Conservation (phyloP, 53 echinoderm and acorn worm species). For the Hippasteria phrygiana region DNA sequence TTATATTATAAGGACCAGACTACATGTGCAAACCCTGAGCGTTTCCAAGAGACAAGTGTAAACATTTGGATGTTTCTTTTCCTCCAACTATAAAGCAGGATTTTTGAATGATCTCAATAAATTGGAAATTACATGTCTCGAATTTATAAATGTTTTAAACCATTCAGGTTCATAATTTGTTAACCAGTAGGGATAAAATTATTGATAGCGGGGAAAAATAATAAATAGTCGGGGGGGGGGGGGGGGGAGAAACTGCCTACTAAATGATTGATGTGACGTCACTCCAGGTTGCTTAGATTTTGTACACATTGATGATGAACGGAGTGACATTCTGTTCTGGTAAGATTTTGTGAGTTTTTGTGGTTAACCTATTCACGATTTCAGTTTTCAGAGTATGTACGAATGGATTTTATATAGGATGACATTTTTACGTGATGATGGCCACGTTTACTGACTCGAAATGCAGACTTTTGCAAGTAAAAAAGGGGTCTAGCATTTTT, state of each 20-base stretch:
- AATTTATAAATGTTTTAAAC: no score
- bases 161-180: no score
- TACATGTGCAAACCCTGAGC: conserved; percentile 29
- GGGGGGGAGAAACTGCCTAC: background rate
- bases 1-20: conserved; percentile 13
- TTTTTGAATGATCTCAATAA: background rate
- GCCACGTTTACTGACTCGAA: no score
- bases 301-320: background rate
- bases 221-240: no score
- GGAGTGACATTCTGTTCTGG: background rate
- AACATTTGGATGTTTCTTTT: conserved; percentile 20
- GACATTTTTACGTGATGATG: background rate
- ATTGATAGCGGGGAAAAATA: background rate
- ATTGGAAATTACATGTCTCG: no score
- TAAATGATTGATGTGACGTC: background rate
- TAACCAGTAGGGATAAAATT: no score
- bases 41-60: conserved; percentile 37
- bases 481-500: no score
- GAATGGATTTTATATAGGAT: background rate
- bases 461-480: no score
- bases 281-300: background rate
- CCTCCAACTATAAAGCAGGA: background rate
- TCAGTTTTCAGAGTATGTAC: background rate
- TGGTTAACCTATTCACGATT: background rate
- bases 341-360: conserved; percentile 7